These are phyloP conservation scores for Kryptopterus vitreolus DNA, from an alignment of 2,797 vertebrate genomes.

Conservation along the genomic window DNA sequence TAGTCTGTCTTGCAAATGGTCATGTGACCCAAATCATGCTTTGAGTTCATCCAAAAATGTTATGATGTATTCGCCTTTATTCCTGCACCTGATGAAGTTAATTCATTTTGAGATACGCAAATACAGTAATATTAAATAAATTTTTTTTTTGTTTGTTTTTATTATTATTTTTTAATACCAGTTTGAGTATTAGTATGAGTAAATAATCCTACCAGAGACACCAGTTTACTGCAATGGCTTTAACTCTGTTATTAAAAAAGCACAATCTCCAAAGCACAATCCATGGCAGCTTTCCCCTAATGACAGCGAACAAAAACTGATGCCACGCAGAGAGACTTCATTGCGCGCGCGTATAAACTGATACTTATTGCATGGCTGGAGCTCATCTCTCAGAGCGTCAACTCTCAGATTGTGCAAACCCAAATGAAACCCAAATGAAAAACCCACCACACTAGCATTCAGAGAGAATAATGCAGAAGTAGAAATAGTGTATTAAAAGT, in stretches of 20 bases:
- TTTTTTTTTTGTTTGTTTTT: too few relatives aligned
- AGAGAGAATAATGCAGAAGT: constrained; percentile 28
- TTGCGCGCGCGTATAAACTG: constrained; percentile 27
- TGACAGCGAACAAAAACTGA: neutral
- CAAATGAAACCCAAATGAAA: too few relatives aligned
- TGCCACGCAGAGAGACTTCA: constrained; percentile 23
- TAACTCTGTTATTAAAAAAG: too few relatives aligned
- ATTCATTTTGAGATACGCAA: neutral
- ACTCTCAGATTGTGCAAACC: constrained; percentile 19
- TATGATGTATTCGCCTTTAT: neutral
- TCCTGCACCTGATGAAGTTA: neutral
- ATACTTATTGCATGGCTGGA: constrained; percentile 37
- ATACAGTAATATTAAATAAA: too few relatives aligned
- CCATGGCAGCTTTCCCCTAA: constrained; percentile 9
- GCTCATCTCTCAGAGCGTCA: constrained; percentile 24
- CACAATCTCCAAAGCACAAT: too few relatives aligned
- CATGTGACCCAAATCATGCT: neutral
- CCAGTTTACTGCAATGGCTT: neutral
- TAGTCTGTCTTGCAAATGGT: neutral
- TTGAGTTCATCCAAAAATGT: neutral
- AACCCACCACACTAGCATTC: constrained; percentile 18
- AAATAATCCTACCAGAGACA: neutral
- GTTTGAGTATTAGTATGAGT: neutral
- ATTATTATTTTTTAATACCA: too few relatives aligned
- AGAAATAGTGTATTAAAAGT: constrained; percentile 36